Conservation (phyloP, 2,888 invertebrate species). For the Napeogenes inachia region DNA sequence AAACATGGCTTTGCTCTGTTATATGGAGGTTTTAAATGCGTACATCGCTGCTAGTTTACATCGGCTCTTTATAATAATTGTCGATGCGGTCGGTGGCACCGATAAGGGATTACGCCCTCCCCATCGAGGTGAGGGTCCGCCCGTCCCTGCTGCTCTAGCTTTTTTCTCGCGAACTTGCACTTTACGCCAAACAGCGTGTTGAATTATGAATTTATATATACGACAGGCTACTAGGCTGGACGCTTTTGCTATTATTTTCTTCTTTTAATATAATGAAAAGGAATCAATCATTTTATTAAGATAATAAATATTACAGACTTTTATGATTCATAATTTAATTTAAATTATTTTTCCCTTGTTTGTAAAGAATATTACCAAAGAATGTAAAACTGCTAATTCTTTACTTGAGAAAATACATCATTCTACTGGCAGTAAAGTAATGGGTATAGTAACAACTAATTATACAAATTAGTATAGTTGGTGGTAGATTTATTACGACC, state of each 20-base stretch:
- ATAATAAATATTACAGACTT: too few relatives aligned
- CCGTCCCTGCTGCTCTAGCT: conserved; percentile 43
- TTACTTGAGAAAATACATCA: too few relatives aligned
- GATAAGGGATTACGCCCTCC: conserved; percentile 63
- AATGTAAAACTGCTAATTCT: too few relatives aligned
- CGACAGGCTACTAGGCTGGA: conserved; percentile 37
- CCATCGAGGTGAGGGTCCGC: conserved; percentile 32
- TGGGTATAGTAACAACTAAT: too few relatives aligned
- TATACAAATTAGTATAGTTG: too few relatives aligned
- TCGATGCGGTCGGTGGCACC: conserved; percentile 63
- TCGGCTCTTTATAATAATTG: conserved; percentile 66
- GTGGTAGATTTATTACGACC: too few relatives aligned
- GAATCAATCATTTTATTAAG: too few relatives aligned
- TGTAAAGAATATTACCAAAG: too few relatives aligned
- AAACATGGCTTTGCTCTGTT: conserved; percentile 13
- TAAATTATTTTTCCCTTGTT: too few relatives aligned
- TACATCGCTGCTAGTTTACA: conserved; percentile 42
- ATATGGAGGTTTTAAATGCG: conserved; percentile 18
- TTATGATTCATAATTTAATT: too few relatives aligned
- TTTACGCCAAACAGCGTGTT: conserved; percentile 61
- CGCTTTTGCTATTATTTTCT: conserved; percentile 8
- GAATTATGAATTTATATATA: conserved; percentile 71
- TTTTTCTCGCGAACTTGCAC: conserved; percentile 68
- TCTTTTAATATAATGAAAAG: background rate
- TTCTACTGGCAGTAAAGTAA: too few relatives aligned